Evolutionary conservation across 2,113 vertebrate species (phyloP), one percentile per base, ranked within the genome.

Genomic region (Micronisus gabar): DNA sequence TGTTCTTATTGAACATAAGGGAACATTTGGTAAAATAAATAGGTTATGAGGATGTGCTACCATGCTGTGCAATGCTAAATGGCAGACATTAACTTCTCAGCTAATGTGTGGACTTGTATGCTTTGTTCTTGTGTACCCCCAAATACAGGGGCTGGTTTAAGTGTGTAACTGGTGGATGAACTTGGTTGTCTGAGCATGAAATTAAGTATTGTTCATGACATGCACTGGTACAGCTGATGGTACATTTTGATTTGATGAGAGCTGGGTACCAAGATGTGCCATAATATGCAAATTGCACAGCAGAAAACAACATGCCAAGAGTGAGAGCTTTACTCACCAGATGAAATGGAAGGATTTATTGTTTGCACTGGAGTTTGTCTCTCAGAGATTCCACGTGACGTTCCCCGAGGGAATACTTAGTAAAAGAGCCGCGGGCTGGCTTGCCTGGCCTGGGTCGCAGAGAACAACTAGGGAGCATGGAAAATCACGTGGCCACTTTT

Each of bases 31-130:
- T 86, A 48, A 90, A 95, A 86, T 73, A 85, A 86, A 63, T 68
- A 63, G 91, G 23, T 78, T 78, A 22, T 79, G 68, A 84, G 45
- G 72, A 61, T 79, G 52, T 16, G 21, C 55, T 70, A n/a, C 55
- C 3, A 2, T 67, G 81, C 66, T 75, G 43, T 68, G 34, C 32
- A 53, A 27, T 61, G 63, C 40, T 86, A 19, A 72, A 41, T 1
- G 74, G 55, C 4, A 25, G 41, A 11, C 12, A 9, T 68, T 11
- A 50, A 52, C 55, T 66, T 67, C 75, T 86, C 63, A 32, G 71
- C 45, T 41, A 6, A 25, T 1, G 0, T 4, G 30, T 52, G 29
- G 62, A 27, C 26, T 50, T 53, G 13, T 13, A 2, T 1, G 7
- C 83, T 67, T 62, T 81, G 17, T 66, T 92, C 45, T 30, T 67